phyloP scores from a whole-genome alignment of 53 echinoderm and acorn worm species.

The Apostichopus leukothele region DNA sequence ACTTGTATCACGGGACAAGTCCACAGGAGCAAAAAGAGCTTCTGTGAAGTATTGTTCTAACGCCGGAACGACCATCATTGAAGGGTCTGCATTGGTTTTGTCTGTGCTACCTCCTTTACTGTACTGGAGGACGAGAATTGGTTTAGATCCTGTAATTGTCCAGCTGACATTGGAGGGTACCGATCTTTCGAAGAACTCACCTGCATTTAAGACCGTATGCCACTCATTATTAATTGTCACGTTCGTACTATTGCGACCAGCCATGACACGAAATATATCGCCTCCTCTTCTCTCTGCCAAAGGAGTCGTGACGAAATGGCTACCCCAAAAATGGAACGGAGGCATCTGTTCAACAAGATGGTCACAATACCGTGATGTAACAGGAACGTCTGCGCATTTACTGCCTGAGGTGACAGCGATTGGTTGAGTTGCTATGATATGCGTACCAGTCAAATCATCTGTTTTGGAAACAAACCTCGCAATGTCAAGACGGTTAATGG shows the following conservation, averaged over 20 bases:
- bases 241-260: conserved; percentile 63
- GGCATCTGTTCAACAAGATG: conserved; percentile 86
- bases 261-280: conserved; percentile 84
- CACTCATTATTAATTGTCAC: conserved; percentile 48
- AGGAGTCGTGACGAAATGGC: conserved; percentile 78
- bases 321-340: conserved; percentile 86
- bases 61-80: conserved; percentile 91
- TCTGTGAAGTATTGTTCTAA: conserved; percentile 76
- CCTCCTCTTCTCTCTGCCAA: conserved; percentile 67
- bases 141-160: conserved; percentile 64
- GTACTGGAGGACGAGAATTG: conserved; percentile 85
- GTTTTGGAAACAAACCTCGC: conserved; percentile 61
- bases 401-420: conserved; percentile 83
- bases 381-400: conserved; percentile 87
- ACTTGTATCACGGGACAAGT: conserved; percentile 4
- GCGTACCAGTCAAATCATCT: conserved; percentile 83
- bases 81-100: conserved; percentile 76
- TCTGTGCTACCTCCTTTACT: conserved; percentile 82
- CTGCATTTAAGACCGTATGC: conserved; percentile 58
- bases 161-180: conserved; percentile 66
- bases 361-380: conserved; percentile 65
- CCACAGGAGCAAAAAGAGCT: conserved; percentile 47
- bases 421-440: conserved; percentile 66
- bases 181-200: conserved; percentile 70
- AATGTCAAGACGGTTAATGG: conserved; percentile 60